phyloP scores from a whole-genome alignment of 2,797 vertebrate species.

The Galaxias olidus region DNA sequence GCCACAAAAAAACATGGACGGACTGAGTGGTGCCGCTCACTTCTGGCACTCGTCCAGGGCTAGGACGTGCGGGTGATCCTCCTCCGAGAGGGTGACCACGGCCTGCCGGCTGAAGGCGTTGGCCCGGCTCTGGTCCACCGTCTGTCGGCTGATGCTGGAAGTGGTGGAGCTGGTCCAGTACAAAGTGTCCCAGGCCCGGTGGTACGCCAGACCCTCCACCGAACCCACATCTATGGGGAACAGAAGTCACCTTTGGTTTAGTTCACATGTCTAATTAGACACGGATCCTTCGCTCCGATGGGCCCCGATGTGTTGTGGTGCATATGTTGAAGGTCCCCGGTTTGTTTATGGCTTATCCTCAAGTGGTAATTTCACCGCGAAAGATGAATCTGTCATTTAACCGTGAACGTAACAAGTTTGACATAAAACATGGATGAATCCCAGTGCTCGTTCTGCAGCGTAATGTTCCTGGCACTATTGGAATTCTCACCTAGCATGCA shows the following conservation, averaged over 20 bases:
- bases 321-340: too few relatives aligned
- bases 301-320: too few relatives aligned
- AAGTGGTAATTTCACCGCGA: too few relatives aligned
- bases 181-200: slow-evolving; percentile 90
- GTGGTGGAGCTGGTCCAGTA: slow-evolving; percentile 98
- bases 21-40: slow-evolving; percentile 68
- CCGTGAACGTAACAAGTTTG: too few relatives aligned
- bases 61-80: slow-evolving; percentile 93
- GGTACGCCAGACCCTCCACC: slow-evolving; percentile 96
- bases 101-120: slow-evolving; percentile 85
- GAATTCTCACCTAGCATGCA: neutral
- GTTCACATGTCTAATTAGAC: neutral
- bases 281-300: neutral
- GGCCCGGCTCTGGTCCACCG: slow-evolving; percentile 82
- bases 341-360: too few relatives aligned
- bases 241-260: neutral
- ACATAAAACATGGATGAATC: too few relatives aligned
- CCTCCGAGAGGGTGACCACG: slow-evolving; percentile 91
- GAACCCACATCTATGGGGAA: slow-evolving; percentile 88
- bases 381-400: too few relatives aligned
- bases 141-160: slow-evolving; percentile 92
- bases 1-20: neutral
- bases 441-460: too few relatives aligned
- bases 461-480: too few relatives aligned
- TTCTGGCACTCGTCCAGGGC: slow-evolving; percentile 96